These are phyloP conservation scores for Tragelaphus scriptus DNA, from an alignment of 2,113 vertebrate species.

Conservation along the genomic window DNA sequence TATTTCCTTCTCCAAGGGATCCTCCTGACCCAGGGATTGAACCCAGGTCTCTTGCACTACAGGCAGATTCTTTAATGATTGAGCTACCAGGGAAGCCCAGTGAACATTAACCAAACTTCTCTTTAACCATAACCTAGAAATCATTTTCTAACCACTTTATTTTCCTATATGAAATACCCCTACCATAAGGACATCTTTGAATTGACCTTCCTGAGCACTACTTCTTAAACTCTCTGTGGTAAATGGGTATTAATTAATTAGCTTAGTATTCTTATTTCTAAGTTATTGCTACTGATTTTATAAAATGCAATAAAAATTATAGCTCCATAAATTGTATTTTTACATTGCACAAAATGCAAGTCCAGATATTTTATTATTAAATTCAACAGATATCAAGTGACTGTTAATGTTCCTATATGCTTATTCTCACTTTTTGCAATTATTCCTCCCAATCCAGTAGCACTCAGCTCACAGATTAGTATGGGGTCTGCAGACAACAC, in stretches of 20 bases:
- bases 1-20: background rate
- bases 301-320: background rate
- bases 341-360: background rate
- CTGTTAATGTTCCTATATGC: background rate
- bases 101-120: background rate
- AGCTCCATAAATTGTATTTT: background rate
- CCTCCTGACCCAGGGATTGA: background rate
- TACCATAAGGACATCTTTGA: background rate
- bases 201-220: background rate
- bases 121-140: background rate
- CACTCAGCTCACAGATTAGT: rapidly evolving
- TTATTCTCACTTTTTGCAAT: background rate
- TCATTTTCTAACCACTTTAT: background rate
- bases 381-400: background rate
- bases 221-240: background rate
- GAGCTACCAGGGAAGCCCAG: background rate
- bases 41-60: background rate
- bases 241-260: background rate
- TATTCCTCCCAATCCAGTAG: background rate
- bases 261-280: background rate
- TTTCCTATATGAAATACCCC: background rate
- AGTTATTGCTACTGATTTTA: background rate
- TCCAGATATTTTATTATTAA: background rate
- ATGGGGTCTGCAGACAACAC: background rate
- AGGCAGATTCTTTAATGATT: background rate